Evolutionary conservation across 2,797 vertebrate species (phyloP).

Genomic region (Fistularia tabacaria): DNA sequence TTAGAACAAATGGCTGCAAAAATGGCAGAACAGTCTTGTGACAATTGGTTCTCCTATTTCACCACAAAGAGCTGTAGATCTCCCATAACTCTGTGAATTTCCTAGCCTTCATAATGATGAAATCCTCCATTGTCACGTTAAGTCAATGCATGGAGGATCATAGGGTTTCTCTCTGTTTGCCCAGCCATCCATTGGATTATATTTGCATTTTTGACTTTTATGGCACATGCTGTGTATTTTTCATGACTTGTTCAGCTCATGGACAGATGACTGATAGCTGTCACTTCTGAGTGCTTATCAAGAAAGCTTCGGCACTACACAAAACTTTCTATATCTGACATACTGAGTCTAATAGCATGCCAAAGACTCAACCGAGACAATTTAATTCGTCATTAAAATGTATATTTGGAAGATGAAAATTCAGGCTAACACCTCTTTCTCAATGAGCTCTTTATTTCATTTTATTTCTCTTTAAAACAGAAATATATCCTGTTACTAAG

Average conservation of each 20-base stretch:
- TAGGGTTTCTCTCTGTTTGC: constrained; percentile 25
- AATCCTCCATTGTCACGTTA: constrained; percentile 51
- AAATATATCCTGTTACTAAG: constrained; percentile 24
- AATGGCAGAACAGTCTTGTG: constrained; percentile 36
- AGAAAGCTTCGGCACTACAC: constrained; percentile 61
- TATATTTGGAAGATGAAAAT: constrained; percentile 49
- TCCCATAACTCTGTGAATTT: constrained; percentile 44
- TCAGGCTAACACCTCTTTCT: constrained; percentile 21
- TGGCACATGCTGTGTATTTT: constrained; percentile 54
- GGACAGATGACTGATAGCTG: constrained; percentile 78
- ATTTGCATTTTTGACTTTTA: constrained; percentile 73
- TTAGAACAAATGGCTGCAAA: constrained; percentile 50
- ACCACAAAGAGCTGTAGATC: constrained; percentile 31
- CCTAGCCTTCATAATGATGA: constrained; percentile 40
- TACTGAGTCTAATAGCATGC: constrained; percentile 43
- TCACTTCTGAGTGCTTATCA: constrained; percentile 68
- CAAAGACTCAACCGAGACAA: constrained; percentile 38
- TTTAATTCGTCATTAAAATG: constrained; percentile 69
- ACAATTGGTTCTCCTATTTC: constrained; percentile 49
- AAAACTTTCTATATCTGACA: constrained; percentile 37
- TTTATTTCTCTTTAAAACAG: constrained; percentile 32
- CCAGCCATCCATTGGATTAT: constrained; percentile 43
- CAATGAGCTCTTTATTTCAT: constrained; percentile 32
- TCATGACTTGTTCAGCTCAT: constrained; percentile 61
- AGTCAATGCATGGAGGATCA: constrained; percentile 37